Conservation (phyloP, 2,797 vertebrate species). For the Anniella stebbinsi region DNA sequence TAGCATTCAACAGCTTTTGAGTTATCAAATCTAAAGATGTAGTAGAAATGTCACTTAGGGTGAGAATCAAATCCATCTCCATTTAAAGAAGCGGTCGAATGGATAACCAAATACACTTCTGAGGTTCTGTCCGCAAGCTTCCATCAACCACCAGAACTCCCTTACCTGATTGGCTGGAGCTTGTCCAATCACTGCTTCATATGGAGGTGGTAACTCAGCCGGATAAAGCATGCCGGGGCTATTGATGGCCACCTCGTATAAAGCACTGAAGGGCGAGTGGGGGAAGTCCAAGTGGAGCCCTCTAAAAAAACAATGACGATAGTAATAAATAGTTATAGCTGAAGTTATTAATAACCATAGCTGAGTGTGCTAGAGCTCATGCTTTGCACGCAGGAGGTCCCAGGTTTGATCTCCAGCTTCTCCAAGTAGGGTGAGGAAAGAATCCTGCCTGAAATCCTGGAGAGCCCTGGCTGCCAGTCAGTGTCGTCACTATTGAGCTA, state of each 20-base stretch:
- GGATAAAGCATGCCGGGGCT: slow-evolving; percentile 94
- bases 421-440: too few relatives aligned
- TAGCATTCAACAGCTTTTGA: not conserved
- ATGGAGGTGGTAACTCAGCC: slow-evolving; percentile 94
- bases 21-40: not conserved
- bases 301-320: slow-evolving; percentile 72
- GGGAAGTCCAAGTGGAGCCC: slow-evolving; percentile 92
- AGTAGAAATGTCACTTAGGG: not conserved
- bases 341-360: not conserved
- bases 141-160: not conserved
- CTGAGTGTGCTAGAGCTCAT: too few relatives aligned
- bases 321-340: not conserved
- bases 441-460: too few relatives aligned
- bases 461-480: too few relatives aligned
- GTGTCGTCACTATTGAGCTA: too few relatives aligned
- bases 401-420: too few relatives aligned
- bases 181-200: slow-evolving; percentile 93
- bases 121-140: fast-evolving
- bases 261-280: slow-evolving; percentile 90
- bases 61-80: not conserved
- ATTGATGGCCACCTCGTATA: slow-evolving; percentile 94
- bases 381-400: too few relatives aligned
- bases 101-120: not conserved
- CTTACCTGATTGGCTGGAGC: slow-evolving; percentile 89
- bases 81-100: not conserved